Percentiles rank a stretch among this genome's conserved stretches.
phyloP scores from a whole-genome alignment of 2,113 vertebrate species.

The Chlamydotis undulata region DNA sequence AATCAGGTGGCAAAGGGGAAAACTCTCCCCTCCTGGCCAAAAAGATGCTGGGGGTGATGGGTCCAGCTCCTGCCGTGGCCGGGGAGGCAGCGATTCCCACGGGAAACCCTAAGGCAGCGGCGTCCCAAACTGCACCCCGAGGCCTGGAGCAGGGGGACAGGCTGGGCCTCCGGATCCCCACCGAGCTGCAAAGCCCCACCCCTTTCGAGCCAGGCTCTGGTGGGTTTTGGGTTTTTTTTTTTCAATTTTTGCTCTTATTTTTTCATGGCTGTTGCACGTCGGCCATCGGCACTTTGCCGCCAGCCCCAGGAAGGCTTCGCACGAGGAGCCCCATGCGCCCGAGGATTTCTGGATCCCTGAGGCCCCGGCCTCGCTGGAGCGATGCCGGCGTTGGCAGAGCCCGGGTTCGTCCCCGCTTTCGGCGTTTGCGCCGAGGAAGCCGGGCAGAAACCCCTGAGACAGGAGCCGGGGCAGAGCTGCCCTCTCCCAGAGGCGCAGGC shows the following conservation, averaged over 20 bases:
- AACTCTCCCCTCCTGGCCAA: neutral
- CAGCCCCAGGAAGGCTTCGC: fast-evolving
- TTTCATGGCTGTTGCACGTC: fast-evolving
- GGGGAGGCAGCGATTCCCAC: fast-evolving
- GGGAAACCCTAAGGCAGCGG: neutral
- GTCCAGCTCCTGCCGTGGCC: fast-evolving
- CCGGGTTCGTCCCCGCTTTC: neutral
- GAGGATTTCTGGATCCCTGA: no score
- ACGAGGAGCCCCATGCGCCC: fast-evolving
- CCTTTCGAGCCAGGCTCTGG: neutral
- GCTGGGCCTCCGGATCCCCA: fast-evolving
- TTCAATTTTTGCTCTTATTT: neutral
- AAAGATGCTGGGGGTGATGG: neutral
- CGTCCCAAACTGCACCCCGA: fast-evolving
- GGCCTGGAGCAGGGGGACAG: neutral
- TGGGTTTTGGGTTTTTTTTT: neutral
- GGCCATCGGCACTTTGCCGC: fast-evolving
- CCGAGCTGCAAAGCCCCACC: neutral
- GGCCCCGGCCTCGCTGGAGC: no score
- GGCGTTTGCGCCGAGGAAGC: fast-evolving
- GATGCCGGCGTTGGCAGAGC: no score
- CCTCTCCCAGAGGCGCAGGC: neutral
- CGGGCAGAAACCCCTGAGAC: fast-evolving
- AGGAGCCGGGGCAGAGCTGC: neutral
- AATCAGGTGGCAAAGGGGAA: neutral